Evolutionary conservation across 2,797 vertebrate genomes (phyloP).

Genomic region (Arrhamphus sclerolepis): DNA sequence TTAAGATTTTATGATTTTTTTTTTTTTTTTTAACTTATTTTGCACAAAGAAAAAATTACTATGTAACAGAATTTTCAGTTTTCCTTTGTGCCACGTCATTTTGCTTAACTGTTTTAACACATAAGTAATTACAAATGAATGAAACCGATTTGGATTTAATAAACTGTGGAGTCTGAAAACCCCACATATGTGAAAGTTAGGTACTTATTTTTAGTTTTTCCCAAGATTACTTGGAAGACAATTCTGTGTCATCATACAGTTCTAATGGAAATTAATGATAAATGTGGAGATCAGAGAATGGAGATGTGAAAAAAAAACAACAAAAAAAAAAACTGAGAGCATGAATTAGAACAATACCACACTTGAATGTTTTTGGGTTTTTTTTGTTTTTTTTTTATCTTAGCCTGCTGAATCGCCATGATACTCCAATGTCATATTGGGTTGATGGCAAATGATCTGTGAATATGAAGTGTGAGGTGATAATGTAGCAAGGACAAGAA

Average conservation of each 20-base stretch:
- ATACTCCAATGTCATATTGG: slow-evolving; percentile 6
- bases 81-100: slow-evolving; percentile 52
- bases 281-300: slow-evolving; percentile 6
- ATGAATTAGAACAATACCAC: slow-evolving; percentile 12
- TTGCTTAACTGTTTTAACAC: slow-evolving; percentile 53
- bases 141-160: slow-evolving; percentile 37
- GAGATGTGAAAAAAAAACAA: not conserved
- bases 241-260: slow-evolving; percentile 25
- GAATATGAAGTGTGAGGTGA: slow-evolving; percentile 17
- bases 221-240: slow-evolving; percentile 10
- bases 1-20: slow-evolving; percentile 51
- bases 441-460: slow-evolving; percentile 42
- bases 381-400: too few relatives aligned
- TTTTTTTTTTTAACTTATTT: slow-evolving; percentile 72
- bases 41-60: slow-evolving; percentile 56
- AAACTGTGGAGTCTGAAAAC: slow-evolving; percentile 29
- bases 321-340: not conserved
- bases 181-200: slow-evolving; percentile 21
- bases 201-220: slow-evolving; percentile 21
- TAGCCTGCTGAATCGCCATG: slow-evolving; percentile 29
- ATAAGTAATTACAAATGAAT: slow-evolving; percentile 44
- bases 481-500: slow-evolving; percentile 25
- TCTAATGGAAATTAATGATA: slow-evolving; percentile 29
- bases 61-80: slow-evolving; percentile 33
- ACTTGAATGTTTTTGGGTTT: slow-evolving; percentile 16